These are phyloP conservation scores for Pionites leucogaster DNA, from an alignment of 2,113 vertebrate genomes.

Conservation along the genomic window DNA sequence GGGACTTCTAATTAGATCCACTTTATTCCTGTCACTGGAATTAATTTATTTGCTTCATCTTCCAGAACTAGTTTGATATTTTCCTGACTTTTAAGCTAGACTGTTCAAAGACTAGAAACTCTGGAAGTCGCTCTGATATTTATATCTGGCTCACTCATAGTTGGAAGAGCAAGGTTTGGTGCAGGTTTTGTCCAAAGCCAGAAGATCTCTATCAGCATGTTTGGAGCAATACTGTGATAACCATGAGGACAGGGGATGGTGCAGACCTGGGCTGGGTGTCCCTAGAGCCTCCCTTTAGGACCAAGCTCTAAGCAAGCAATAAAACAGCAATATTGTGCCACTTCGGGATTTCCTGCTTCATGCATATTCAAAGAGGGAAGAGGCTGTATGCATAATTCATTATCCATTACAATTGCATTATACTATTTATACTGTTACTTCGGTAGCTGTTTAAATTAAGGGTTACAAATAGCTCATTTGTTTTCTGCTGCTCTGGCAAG, in stretches of 20 bases:
- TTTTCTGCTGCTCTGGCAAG: not conserved
- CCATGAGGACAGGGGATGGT: not conserved
- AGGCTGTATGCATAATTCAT: slow-evolving; percentile 54
- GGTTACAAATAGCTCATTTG: slow-evolving; percentile 53
- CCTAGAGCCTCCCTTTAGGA: not conserved
- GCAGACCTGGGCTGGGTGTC: not conserved
- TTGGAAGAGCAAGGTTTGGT: no score
- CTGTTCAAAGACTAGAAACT: not conserved
- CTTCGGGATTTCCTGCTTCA: slow-evolving; percentile 1
- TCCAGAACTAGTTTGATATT: slow-evolving; percentile 79
- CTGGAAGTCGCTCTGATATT: not conserved
- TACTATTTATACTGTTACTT: slow-evolving; percentile 54
- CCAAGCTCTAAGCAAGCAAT: not conserved
- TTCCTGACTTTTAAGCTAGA: slow-evolving; percentile 14
- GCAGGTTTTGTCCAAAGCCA: not conserved
- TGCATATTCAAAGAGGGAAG: slow-evolving; percentile 50
- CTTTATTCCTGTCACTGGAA: slow-evolving; percentile 94
- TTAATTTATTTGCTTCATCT: slow-evolving; percentile 83
- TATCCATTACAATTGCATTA: slow-evolving; percentile 53
- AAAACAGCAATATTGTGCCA: not conserved
- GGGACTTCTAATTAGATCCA: slow-evolving; percentile 91
- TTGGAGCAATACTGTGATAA: not conserved
- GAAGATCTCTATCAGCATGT: not conserved
- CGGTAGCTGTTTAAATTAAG: slow-evolving; percentile 63
- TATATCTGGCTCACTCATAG: fast-evolving